Evolutionary conservation across 2,113 vertebrate species (phyloP), one percentile per base, ranked within the genome.

Genomic region (Loxodonta africana): DNA sequence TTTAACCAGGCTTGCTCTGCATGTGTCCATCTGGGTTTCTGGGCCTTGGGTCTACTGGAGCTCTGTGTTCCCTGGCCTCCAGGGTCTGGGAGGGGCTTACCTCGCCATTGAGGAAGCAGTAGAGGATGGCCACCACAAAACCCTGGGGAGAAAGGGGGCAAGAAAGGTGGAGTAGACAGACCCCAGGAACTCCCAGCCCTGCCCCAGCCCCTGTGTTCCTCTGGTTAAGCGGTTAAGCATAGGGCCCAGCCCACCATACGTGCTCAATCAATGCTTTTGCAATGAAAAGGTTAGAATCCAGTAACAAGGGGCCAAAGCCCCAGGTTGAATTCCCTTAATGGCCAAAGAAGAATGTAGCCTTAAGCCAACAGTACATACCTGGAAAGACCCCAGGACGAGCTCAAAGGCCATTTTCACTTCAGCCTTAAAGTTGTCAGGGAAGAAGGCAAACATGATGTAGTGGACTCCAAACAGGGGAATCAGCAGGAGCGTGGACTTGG

Each of bases 391-490:
- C 63, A 99, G 97, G 71, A 99, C 98, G 0, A 99, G 99, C 97
- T 99, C 99, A 88, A 99, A 99, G 97, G 99, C 98, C 18, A 99
- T 95, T 76, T 99, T 99, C 25, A 99, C 97, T 88, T 99, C 97
- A 6, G 97, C 6, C 97, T 99, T 99, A 77, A 99, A 99, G 93
- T 99, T 99, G 96, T 99, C 99, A 0, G 99, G 99, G 96, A 99
- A 99, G 98, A 99, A 99, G 88, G 99, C 99, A 80, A 99, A 99
- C 97, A 99, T 98, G 74, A 99, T 99, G 94, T 99, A 99, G 98
- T 99, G 99, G 37, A 99, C 99, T 25, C 99, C 99, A 74, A 99
- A 99, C 60, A 99, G 99, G 25, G 99, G 99, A 95, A 99, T 99
- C 98, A 99, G 98, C 92, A 99, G 99, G 94, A 99, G 98, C 0